Evolutionary conservation across 2,888 invertebrate species (phyloP).

Genomic region (Eubasilissa splendida): DNA sequence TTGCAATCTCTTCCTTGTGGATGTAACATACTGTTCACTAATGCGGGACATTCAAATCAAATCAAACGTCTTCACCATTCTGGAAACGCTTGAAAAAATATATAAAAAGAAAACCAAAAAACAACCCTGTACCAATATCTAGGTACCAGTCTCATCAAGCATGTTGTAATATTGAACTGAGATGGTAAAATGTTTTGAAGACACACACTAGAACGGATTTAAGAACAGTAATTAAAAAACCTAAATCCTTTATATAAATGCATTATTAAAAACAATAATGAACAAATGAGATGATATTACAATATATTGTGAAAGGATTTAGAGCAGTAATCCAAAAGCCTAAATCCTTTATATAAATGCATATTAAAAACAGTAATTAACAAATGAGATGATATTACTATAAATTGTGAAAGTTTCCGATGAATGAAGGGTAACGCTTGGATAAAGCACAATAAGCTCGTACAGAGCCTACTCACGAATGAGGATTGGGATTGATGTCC

Average conservation of each 20-base stretch:
- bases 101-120: slow-evolving; percentile 30
- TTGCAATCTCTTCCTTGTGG: slow-evolving; percentile 9
- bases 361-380: slow-evolving; percentile 7
- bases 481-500: slow-evolving; percentile 69
- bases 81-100: slow-evolving; percentile 39
- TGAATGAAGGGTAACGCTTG: slow-evolving; percentile 31
- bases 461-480: slow-evolving; percentile 69
- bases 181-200: not conserved
- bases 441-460: slow-evolving; percentile 16
- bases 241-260: slow-evolving; percentile 10
- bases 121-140: slow-evolving; percentile 26
- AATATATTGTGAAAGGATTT: too few species aligned
- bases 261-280: not conserved
- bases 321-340: slow-evolving; percentile 1
- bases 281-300: too few species aligned
- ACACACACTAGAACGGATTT: not conserved
- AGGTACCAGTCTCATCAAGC: slow-evolving; percentile 29
- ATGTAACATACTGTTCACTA: slow-evolving; percentile 35
- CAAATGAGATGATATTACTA: slow-evolving; percentile 27
- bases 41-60: slow-evolving; percentile 2
- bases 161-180: slow-evolving; percentile 4
- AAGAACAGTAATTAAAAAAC: slow-evolving; percentile 8
- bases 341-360: slow-evolving; percentile 8
- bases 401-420: slow-evolving; percentile 15
- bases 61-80: slow-evolving; percentile 25